Evolutionary conservation across 2,113 vertebrate genomes (phyloP).

Genomic region (Pseudopipra pipra): DNA sequence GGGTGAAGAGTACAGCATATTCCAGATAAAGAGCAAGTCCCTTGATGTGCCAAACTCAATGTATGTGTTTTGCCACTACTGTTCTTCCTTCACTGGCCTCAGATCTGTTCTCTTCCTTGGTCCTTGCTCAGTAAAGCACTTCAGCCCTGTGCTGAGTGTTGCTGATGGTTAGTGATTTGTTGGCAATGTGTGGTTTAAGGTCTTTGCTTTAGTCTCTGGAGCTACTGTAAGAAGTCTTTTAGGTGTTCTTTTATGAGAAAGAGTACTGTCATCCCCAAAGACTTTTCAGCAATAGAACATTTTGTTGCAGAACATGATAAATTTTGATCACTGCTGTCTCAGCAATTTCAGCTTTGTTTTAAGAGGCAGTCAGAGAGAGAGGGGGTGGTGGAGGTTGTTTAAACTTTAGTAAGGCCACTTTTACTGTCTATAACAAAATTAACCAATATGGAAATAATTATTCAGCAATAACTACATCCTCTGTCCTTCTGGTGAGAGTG

Average conservation of each 20-base stretch:
- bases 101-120: background rate
- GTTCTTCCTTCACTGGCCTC: background rate
- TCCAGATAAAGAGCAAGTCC: background rate
- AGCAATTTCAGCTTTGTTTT: slow-evolving; percentile 18
- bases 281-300: background rate
- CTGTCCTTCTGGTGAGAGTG: slow-evolving; percentile 26
- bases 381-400: background rate
- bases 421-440: background rate
- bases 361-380: background rate
- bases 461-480: slow-evolving; percentile 7
- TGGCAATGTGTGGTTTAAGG: background rate
- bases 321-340: background rate
- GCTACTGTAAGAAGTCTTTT: background rate
- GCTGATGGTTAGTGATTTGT: background rate
- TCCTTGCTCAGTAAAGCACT: background rate
- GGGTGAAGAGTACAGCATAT: background rate
- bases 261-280: background rate
- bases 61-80: background rate
- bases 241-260: background rate
- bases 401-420: background rate
- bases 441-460: slow-evolving; percentile 65
- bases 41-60: background rate
- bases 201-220: background rate
- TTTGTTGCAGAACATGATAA: background rate
- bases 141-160: background rate